These are phyloP conservation scores for Lepidurus apus DNA, from an alignment of 1,140 invertebrate species.

Conservation along the genomic window DNA sequence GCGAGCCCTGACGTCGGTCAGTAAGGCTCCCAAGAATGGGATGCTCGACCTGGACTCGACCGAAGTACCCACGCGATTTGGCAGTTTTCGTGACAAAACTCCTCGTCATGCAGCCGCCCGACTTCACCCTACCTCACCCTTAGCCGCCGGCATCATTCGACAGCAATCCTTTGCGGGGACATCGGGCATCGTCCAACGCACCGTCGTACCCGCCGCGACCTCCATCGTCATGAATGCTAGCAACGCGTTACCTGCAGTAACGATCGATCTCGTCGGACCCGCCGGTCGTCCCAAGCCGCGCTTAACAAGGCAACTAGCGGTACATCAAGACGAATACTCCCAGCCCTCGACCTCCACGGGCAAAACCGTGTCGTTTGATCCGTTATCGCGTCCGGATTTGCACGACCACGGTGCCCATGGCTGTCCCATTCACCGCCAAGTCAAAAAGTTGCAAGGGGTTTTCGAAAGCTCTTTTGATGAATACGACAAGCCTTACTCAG, in stretches of 20 bases:
- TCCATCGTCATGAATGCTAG: conserved; percentile 48
- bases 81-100: conserved; percentile 23
- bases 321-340: conserved; percentile 54
- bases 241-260: conserved; percentile 36
- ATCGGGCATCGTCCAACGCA: conserved; percentile 31
- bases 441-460: conserved; percentile 28
- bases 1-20: conserved; percentile 2
- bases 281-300: conserved; percentile 54
- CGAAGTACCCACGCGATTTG: conserved; percentile 6
- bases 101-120: background rate
- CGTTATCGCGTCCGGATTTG: background rate
- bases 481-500: conserved; percentile 31
- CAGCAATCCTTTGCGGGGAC: conserved; percentile 24
- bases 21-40: background rate
- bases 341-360: background rate
- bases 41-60: background rate
- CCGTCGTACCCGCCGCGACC: conserved; percentile 41
- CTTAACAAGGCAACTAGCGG: conserved; percentile 66
- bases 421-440: conserved; percentile 27
- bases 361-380: conserved; percentile 35
- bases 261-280: conserved; percentile 32
- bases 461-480: conserved; percentile 35
- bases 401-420: background rate
- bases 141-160: conserved; percentile 34
- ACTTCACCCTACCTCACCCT: conserved; percentile 32